A percentile compares a stretch with the other conserved stretches of the same genome.
These are phyloP conservation scores for Trypoxylon attenuatum DNA, from an alignment of 2,888 invertebrate species.

Conservation along the genomic window DNA sequence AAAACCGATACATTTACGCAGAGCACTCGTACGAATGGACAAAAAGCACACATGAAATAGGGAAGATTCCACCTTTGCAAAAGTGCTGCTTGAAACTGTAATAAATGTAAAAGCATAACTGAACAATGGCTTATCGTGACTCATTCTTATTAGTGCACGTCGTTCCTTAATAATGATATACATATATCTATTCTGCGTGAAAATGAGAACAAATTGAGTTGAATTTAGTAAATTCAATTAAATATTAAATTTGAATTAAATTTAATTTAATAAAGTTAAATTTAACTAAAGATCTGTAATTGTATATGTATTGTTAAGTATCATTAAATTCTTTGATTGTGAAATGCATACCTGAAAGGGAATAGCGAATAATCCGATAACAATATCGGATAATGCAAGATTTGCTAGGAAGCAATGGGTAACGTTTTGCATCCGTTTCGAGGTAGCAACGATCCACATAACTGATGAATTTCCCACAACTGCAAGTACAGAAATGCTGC, in stretches of 20 bases:
- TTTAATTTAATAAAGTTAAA: too few species aligned
- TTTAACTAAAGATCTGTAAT: too few species aligned
- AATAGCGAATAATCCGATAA: conserved; percentile 89
- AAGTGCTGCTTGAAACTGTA: conserved; percentile 90
- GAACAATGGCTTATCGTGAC: too few species aligned
- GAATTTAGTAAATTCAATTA: too few species aligned
- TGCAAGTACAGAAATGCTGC: conserved; percentile 86
- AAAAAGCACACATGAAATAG: conserved; percentile 90
- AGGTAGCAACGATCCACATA: conserved; percentile 88
- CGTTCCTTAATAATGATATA: too few species aligned
- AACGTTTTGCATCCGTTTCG: conserved; percentile 86
- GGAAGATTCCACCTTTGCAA: conserved; percentile 91
- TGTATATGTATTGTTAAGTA: too few species aligned
- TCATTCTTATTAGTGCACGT: too few species aligned
- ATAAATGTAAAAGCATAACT: too few species aligned
- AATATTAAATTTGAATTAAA: too few species aligned
- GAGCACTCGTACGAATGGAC: conserved; percentile 90
- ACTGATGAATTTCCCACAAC: conserved; percentile 90
- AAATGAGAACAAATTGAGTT: too few species aligned
- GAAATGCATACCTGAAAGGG: conserved; percentile 81
- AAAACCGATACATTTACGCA: conserved; percentile 93
- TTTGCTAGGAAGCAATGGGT: conserved; percentile 92
- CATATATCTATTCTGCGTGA: too few species aligned
- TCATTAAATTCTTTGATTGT: background rate
- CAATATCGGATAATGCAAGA: conserved; percentile 89